phyloP scores from a whole-genome alignment of 2,888 invertebrate genomes.

The Apodemia mormo region DNA sequence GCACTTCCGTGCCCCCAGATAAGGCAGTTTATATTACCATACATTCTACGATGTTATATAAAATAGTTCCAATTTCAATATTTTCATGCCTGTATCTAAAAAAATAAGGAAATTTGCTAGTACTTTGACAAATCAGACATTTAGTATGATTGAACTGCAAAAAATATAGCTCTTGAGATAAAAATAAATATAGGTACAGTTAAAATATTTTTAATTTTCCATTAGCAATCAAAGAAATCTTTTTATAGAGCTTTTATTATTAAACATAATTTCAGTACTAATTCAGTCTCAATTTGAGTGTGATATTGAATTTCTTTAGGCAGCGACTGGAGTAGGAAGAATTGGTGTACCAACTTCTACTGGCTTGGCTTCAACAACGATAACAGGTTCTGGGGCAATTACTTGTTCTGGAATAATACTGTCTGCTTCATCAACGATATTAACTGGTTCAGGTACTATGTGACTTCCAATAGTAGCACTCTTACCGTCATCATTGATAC shows the following conservation, averaged over 20 bases:
- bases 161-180: too few relatives aligned
- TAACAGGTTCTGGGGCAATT: slow-evolving; percentile 20
- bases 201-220: not conserved
- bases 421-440: not conserved
- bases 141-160: too few relatives aligned
- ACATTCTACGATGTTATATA: too few relatives aligned
- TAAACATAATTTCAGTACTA: not conserved
- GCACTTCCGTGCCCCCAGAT: too few relatives aligned
- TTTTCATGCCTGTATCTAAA: too few relatives aligned
- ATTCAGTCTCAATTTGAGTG: not conserved
- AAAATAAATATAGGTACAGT: not conserved
- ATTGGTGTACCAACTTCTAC: slow-evolving; percentile 21
- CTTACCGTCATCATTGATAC: slow-evolving; percentile 23
- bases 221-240: not conserved
- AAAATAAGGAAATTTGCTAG: too few relatives aligned
- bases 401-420: not conserved
- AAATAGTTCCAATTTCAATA: too few relatives aligned
- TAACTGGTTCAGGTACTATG: not conserved
- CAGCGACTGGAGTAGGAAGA: not conserved
- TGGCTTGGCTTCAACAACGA: slow-evolving; percentile 21
- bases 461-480: not conserved
- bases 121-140: too few relatives aligned
- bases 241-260: not conserved
- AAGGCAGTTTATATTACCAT: too few relatives aligned
- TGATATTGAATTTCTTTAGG: not conserved